Percentiles rank a stretch among this genome's conserved stretches.
phyloP scores from a whole-genome alignment of 2,797 vertebrate genomes.

The Gymnoscopelus braueri region DNA sequence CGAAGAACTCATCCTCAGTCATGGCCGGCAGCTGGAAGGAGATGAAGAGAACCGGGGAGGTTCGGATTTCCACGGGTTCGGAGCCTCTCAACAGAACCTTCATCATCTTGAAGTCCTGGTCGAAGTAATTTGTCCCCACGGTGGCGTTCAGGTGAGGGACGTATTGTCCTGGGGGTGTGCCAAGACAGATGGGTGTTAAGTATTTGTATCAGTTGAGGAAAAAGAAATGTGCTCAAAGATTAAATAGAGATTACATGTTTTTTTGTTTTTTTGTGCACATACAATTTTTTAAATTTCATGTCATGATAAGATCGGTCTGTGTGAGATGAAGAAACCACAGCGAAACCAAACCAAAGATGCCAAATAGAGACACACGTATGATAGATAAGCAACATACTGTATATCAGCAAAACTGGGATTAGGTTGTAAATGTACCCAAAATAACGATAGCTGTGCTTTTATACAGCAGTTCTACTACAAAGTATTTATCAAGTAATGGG shows the following conservation, averaged over 20 bases:
- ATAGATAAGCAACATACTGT: no score
- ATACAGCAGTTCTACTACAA: no score
- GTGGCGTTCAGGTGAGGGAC: slow-evolving; percentile 77
- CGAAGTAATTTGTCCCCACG: slow-evolving; percentile 84
- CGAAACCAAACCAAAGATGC: no score
- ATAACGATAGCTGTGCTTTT: no score
- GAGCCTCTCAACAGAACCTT: slow-evolving; percentile 82
- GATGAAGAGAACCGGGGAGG: slow-evolving; percentile 79
- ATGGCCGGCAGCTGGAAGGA: slow-evolving; percentile 84
- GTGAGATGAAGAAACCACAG: no score
- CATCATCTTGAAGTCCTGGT: slow-evolving; percentile 84
- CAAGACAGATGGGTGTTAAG: neutral
- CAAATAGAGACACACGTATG: no score
- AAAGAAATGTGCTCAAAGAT: neutral
- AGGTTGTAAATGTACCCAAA: no score
- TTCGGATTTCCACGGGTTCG: slow-evolving; percentile 80
- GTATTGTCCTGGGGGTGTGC: slow-evolving; percentile 73
- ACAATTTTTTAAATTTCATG: no score
- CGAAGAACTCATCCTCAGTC: slow-evolving; percentile 85
- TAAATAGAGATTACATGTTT: no score
- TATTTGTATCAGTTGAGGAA: neutral
- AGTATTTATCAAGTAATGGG: no score
- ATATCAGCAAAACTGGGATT: no score
- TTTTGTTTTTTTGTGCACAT: neutral
- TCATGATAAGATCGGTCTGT: no score